These are phyloP conservation scores for Cacatua alba DNA, from an alignment of 2,113 vertebrate genomes.

Conservation along the genomic window DNA sequence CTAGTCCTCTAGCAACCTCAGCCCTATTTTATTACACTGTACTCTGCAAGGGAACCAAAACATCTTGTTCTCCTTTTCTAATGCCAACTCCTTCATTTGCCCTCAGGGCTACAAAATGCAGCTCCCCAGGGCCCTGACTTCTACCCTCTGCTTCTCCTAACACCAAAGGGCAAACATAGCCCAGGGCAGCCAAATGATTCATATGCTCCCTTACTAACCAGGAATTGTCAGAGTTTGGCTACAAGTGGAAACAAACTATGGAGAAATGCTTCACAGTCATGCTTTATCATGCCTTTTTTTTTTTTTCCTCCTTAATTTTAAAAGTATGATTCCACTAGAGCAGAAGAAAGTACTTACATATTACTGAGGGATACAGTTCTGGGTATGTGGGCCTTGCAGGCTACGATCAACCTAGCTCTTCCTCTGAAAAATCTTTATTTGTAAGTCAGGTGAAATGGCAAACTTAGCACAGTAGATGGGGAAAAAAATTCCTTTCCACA, in stretches of 20 bases:
- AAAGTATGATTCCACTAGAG: not conserved
- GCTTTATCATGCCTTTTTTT: not conserved
- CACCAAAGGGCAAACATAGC: not conserved
- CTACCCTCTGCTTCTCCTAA: too few species aligned
- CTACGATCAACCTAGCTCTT: not conserved
- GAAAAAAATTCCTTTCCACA: not conserved
- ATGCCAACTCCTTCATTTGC: accelerated
- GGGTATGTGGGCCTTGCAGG: not conserved
- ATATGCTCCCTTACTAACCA: not conserved
- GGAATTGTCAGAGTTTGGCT: too few species aligned
- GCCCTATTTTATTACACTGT: not conserved
- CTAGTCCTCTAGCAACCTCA: not conserved
- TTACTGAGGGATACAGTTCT: not conserved
- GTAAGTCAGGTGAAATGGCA: not conserved
- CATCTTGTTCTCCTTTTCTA: not conserved
- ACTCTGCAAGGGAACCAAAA: not conserved
- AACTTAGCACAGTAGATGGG: not conserved
- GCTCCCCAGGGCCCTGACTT: not conserved
- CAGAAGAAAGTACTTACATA: not conserved
- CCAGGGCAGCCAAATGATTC: too few species aligned
- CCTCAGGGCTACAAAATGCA: accelerated
- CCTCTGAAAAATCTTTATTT: not conserved
- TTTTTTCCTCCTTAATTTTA: not conserved
- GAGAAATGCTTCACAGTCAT: not conserved
- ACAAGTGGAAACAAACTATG: not conserved